These are phyloP conservation scores for Sciurus niger DNA, from an alignment of 2,113 vertebrate species.

Conservation along the genomic window DNA sequence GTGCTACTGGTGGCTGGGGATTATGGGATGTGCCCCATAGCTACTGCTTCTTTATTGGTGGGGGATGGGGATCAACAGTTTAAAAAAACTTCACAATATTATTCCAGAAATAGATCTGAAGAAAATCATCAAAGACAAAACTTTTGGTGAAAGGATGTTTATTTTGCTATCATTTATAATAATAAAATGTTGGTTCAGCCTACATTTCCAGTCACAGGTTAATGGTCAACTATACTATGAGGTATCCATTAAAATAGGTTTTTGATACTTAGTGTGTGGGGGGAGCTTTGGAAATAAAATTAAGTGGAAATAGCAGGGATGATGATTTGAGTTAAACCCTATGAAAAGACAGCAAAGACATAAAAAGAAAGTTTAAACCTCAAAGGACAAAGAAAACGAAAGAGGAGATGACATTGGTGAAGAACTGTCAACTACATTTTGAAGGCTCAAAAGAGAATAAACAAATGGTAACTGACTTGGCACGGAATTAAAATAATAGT, in stretches of 20 bases:
- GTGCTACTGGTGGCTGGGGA: neutral
- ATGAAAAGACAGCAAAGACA: constrained; percentile 33
- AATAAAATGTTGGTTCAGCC: neutral
- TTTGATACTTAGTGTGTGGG: neutral
- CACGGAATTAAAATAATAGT: constrained; percentile 45
- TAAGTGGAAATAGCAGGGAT: constrained; percentile 33
- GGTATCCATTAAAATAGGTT: neutral
- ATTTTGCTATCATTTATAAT: neutral
- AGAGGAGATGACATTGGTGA: constrained; percentile 1
- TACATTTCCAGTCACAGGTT: neutral
- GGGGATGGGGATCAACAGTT: neutral
- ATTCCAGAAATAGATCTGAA: constrained; percentile 31
- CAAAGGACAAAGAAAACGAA: constrained; percentile 55
- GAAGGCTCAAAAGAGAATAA: constrained; percentile 63
- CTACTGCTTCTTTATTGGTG: neutral
- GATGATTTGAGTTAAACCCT: constrained; percentile 40
- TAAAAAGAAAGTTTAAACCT: constrained; percentile 50
- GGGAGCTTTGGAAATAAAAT: constrained; percentile 17
- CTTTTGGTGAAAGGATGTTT: neutral
- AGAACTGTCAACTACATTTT: constrained; percentile 55
- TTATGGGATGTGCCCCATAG: neutral
- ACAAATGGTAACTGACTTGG: constrained; percentile 51
- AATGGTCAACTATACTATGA: neutral
- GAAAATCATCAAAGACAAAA: neutral
- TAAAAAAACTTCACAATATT: neutral